phyloP scores from a whole-genome alignment of 2,888 invertebrate species.

The Cotesia congregata region DNA sequence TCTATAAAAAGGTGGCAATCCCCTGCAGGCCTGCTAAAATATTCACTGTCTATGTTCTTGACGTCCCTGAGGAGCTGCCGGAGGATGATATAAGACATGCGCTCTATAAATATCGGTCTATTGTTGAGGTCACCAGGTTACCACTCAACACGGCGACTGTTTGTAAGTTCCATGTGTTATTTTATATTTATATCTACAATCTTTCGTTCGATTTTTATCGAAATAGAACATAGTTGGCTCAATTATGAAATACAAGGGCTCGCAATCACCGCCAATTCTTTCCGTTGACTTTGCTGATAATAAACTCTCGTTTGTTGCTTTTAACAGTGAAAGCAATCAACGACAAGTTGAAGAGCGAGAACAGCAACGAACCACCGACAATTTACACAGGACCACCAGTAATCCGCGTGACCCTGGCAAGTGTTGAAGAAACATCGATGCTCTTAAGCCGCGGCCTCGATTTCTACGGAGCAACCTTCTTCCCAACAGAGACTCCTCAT shows the following conservation, averaged over 20 bases:
- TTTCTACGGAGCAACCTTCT: constrained; percentile 90
- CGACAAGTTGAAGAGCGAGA: constrained; percentile 65
- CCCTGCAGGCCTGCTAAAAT: constrained; percentile 90
- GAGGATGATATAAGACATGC: constrained; percentile 87
- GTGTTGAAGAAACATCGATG: constrained; percentile 72
- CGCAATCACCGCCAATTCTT: too few species aligned
- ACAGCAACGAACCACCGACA: constrained; percentile 66
- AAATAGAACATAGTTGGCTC: too few species aligned
- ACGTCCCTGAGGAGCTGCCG: constrained; percentile 87
- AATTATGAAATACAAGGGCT: too few species aligned
- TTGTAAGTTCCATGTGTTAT: constrained; percentile 55
- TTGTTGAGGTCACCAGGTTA: constrained; percentile 84
- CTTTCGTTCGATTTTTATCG: background rate
- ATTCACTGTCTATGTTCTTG: constrained; percentile 86
- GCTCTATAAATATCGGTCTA: constrained; percentile 83
- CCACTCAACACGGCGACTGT: constrained; percentile 71
- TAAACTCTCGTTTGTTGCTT: constrained; percentile 43
- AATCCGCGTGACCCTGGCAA: constrained; percentile 70
- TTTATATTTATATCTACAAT: background rate
- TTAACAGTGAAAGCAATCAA: constrained; percentile 63
- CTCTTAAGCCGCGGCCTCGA: constrained; percentile 87
- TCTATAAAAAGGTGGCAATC: constrained; percentile 88
- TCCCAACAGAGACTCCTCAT: constrained; percentile 84
- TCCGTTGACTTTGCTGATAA: background rate
- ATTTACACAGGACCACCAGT: constrained; percentile 68